Evolutionary conservation across 1,140 invertebrate species (phyloP).

Genomic region (Ptiloglossa arizonensis): DNA sequence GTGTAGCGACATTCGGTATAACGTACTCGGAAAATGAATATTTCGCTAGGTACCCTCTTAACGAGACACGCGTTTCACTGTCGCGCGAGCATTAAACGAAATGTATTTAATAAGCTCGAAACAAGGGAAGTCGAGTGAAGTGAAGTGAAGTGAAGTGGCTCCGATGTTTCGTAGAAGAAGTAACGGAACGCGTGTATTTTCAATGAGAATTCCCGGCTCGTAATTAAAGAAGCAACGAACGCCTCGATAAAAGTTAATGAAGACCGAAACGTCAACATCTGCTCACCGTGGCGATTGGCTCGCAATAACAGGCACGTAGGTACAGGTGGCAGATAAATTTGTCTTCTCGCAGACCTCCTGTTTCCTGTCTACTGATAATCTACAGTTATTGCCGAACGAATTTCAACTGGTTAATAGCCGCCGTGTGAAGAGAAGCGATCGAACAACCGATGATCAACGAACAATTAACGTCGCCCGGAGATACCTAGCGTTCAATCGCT

Average conservation of each 20-base stretch:
- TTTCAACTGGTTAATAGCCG: neutral
- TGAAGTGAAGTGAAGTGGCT: no score
- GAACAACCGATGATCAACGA: neutral
- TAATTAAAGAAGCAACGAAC: neutral
- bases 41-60: no score
- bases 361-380: neutral
- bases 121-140: neutral
- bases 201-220: neutral
- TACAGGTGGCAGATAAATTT: slow-evolving; percentile 6
- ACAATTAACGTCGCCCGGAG: neutral
- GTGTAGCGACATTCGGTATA: no score
- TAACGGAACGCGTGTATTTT: neutral
- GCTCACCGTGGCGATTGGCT: neutral
- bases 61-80: no score
- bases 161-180: neutral
- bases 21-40: no score
- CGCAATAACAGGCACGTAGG: no score
- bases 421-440: no score
- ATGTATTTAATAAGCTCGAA: neutral
- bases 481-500: neutral
- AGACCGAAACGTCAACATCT: neutral
- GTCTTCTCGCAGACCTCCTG: neutral
- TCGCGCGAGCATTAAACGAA: neutral
- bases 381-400: neutral
- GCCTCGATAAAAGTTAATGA: neutral